Conservation (phyloP, 2,797 vertebrate genomes). For the Rhinatrema bivittatum region DNA sequence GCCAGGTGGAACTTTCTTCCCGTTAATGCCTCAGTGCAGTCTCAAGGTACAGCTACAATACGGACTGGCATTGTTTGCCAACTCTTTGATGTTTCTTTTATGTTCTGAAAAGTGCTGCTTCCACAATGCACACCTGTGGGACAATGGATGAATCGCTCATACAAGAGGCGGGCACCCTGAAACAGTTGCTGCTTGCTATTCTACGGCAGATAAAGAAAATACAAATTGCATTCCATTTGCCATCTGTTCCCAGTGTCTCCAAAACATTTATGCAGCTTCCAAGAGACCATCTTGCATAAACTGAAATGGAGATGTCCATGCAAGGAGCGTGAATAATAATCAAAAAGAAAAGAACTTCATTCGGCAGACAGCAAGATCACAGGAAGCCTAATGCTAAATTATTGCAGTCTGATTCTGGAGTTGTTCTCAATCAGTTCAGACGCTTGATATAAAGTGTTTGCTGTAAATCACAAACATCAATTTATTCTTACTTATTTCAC, state of each 20-base stretch:
- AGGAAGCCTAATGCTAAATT: constrained; percentile 12
- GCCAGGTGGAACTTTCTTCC: too few relatives aligned
- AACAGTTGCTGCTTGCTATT: too few relatives aligned
- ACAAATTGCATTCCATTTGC: neutral
- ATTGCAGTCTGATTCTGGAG: constrained; percentile 8
- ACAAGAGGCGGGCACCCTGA: too few relatives aligned
- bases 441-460: constrained; percentile 8
- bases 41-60: too few relatives aligned
- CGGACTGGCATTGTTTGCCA: too few relatives aligned
- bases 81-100: too few relatives aligned
- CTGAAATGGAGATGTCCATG: neutral
- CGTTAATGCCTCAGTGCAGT: too few relatives aligned
- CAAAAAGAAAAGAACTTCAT: neutral
- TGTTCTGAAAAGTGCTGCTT: too few relatives aligned
- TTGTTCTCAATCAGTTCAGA: constrained; percentile 16
- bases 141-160: too few relatives aligned
- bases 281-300: neutral
- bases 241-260: neutral
- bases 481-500: constrained; percentile 26
- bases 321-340: neutral
- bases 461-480: constrained; percentile 13
- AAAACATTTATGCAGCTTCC: too few relatives aligned
- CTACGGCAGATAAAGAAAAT: too few relatives aligned
- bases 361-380: neutral
- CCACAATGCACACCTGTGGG: too few relatives aligned